phyloP scores from a whole-genome alignment of 2,888 invertebrate species.

The Gandaritis pyraliata region DNA sequence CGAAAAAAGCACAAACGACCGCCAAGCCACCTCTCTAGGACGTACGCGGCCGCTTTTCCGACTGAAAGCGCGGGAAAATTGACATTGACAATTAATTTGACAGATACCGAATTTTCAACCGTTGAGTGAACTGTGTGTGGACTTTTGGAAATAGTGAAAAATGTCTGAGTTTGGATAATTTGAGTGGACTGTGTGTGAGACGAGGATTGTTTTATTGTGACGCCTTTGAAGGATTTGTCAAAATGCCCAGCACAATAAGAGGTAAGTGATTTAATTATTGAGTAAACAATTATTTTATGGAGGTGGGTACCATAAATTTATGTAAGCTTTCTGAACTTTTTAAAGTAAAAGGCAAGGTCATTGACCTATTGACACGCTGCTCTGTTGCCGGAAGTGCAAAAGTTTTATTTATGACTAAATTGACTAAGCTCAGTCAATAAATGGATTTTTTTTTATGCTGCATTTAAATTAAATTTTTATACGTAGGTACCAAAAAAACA shows the following conservation, averaged over 20 bases:
- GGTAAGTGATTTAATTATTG: conserved; percentile 59
- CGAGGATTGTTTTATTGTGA: conserved; percentile 53
- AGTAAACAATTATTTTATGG: neutral
- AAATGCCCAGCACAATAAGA: conserved; percentile 83
- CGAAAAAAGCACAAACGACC: conserved; percentile 78
- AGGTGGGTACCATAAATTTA: neutral
- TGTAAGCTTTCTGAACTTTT: conserved; percentile 3
- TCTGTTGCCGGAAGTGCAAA: conserved; percentile 63
- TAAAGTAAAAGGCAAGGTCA: conserved; percentile 50
- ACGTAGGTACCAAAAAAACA: no score
- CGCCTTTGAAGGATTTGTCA: conserved; percentile 61
- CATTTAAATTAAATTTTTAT: no score
- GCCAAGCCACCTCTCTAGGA: conserved; percentile 72
- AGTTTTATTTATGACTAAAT: conserved; percentile 25
- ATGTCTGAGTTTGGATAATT: conserved; percentile 2
- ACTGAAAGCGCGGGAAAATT: conserved; percentile 61
- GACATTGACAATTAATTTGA: conserved; percentile 62
- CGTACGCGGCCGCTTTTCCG: conserved; percentile 60
- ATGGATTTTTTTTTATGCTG: no score
- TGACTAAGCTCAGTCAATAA: neutral
- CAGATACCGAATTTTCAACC: conserved; percentile 39
- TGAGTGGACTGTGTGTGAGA: conserved; percentile 52
- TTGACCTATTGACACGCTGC: conserved; percentile 51
- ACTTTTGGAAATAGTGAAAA: conserved; percentile 55
- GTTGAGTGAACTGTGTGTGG: conserved; percentile 29